Percentiles rank a stretch among this genome's conserved stretches.
Evolutionary conservation across 2,797 vertebrate genomes (phyloP).

Genomic region (Harpagifer antarcticus): DNA sequence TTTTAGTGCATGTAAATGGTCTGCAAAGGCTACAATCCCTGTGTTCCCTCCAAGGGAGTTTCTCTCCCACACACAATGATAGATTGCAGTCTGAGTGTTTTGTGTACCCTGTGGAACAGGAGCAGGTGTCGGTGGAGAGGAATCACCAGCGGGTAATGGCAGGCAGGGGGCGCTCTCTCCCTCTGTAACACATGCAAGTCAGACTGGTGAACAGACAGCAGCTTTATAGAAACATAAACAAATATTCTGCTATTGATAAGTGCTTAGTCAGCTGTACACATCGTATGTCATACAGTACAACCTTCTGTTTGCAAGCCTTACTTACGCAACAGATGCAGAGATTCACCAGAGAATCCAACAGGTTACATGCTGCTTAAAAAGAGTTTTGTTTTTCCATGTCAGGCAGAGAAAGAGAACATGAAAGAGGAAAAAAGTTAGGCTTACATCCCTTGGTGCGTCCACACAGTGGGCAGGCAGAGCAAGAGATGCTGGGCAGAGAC

Average conservation of each 20-base stretch:
- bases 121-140: conserved; percentile 84
- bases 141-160: conserved; percentile 86
- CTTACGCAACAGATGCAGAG: conserved; percentile 12
- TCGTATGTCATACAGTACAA: conserved; percentile 4
- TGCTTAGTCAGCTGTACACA: not conserved
- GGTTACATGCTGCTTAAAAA: conserved; percentile 28
- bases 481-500: conserved; percentile 71
- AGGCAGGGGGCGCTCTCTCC: conserved; percentile 71
- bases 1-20: no score
- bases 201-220: conserved; percentile 26
- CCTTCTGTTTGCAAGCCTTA: conserved; percentile 1
- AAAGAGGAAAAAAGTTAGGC: conserved; percentile 57
- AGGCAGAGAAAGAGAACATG: conserved; percentile 32
- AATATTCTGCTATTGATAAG: not conserved
- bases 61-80: not conserved
- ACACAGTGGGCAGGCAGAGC: conserved; percentile 74
- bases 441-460: conserved; percentile 78
- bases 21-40: no score
- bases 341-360: conserved; percentile 22
- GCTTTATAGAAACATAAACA: conserved; percentile 2
- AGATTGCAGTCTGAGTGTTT: not conserved
- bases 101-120: conserved; percentile 86
- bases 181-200: conserved; percentile 72
- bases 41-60: no score
- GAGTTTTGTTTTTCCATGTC: conserved; percentile 29